Evolutionary conservation across 23 tunicate genomes (phyloP).

Genomic region (Ascidia mentula): DNA sequence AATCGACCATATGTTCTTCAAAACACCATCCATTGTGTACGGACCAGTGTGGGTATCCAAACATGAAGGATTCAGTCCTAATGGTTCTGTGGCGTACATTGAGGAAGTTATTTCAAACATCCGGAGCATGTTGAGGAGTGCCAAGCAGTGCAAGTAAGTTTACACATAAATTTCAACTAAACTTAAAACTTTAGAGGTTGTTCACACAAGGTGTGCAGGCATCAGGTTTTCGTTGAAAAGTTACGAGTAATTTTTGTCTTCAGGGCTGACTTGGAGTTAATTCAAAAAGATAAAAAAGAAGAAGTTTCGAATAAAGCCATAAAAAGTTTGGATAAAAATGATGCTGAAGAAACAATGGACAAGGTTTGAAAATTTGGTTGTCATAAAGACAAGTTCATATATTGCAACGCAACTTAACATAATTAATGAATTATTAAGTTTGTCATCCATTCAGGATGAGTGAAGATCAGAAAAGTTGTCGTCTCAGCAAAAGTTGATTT

Average conservation of each 20-base stretch:
- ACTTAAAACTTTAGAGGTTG: too few species aligned
- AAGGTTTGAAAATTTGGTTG: too few species aligned
- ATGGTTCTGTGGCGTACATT: slow-evolving; percentile 37
- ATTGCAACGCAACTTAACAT: too few species aligned
- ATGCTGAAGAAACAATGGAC: background rate
- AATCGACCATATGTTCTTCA: slow-evolving; percentile 33
- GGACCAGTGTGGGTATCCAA: slow-evolving; percentile 83
- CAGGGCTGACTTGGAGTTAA: background rate
- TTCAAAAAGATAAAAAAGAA: background rate
- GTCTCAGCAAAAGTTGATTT: too few species aligned
- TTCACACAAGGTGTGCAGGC: too few species aligned
- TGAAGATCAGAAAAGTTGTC: too few species aligned
- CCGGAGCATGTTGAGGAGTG: slow-evolving; percentile 31
- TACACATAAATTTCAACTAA: too few species aligned
- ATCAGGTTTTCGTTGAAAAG: too few species aligned
- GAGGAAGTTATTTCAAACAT: slow-evolving; percentile 36
- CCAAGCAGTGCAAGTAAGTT: slow-evolving; percentile 51
- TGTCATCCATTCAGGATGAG: too few species aligned
- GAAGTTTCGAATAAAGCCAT: background rate
- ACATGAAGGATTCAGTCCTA: slow-evolving; percentile 55
- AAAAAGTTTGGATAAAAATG: background rate
- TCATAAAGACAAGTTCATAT: too few species aligned
- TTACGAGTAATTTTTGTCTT: too few species aligned
- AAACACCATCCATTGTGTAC: slow-evolving; percentile 20
- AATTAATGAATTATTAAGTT: too few species aligned